These are phyloP conservation scores for Borostomias antarcticus DNA, from an alignment of 2,797 vertebrate species.

Conservation along the genomic window DNA sequence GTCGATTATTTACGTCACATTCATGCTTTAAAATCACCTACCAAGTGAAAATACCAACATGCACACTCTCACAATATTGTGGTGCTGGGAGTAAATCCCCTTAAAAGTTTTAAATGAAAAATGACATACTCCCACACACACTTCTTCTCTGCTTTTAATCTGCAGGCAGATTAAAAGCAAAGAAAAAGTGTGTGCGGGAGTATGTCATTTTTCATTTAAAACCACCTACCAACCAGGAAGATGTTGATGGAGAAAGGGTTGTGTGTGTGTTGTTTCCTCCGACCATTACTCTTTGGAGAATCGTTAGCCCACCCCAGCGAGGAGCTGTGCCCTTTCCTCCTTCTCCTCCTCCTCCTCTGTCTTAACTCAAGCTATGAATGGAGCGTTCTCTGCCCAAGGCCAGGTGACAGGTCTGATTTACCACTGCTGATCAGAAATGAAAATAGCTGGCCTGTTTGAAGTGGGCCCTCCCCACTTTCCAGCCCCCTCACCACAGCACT, in stretches of 20 bases:
- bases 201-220: too few relatives aligned
- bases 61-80: too few relatives aligned
- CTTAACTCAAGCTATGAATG: conserved; percentile 51
- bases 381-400: conserved; percentile 53
- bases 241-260: conserved; percentile 24
- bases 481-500: conserved; percentile 16
- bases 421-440: conserved; percentile 51
- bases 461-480: conserved; percentile 18
- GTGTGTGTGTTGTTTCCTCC: conserved; percentile 47
- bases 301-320: conserved; percentile 35
- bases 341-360: conserved; percentile 51
- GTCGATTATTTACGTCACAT: conserved; percentile 8
- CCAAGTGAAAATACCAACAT: too few relatives aligned
- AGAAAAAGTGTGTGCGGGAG: too few relatives aligned
- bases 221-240: not conserved
- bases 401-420: conserved; percentile 64
- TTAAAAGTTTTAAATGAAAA: too few relatives aligned
- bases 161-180: too few relatives aligned
- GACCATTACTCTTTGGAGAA: conserved; percentile 24
- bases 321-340: conserved; percentile 34
- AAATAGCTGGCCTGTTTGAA: conserved; percentile 60
- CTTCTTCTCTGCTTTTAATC: too few relatives aligned
- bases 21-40: not conserved
- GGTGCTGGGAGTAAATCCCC: too few relatives aligned
- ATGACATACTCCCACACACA: too few relatives aligned